phyloP scores from a whole-genome alignment of 2,888 invertebrate species.

The Odontocolon sp. region DNA sequence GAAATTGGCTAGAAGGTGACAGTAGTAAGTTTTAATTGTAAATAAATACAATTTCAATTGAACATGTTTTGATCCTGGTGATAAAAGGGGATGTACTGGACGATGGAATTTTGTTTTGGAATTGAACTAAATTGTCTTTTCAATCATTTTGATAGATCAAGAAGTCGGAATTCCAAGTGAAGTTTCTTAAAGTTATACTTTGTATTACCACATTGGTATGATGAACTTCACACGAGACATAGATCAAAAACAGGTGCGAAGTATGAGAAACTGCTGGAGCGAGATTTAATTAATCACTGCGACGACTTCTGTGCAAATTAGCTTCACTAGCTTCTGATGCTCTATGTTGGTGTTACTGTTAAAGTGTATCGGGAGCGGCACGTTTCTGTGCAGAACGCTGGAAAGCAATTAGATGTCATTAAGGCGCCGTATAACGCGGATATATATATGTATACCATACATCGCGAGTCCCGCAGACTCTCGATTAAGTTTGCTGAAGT shows the following conservation, averaged over 20 bases:
- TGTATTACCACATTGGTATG: too few relatives aligned
- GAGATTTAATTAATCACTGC: conserved; percentile 40
- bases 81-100: too few relatives aligned
- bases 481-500: conserved; percentile 78
- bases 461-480: conserved; percentile 60
- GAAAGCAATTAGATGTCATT: conserved; percentile 80
- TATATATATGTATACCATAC: conserved; percentile 16
- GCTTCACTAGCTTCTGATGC: conserved; percentile 12
- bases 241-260: conserved; percentile 2
- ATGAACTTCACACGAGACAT: not conserved
- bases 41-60: too few relatives aligned
- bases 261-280: conserved; percentile 4
- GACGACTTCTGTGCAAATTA: conserved; percentile 36
- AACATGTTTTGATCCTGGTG: too few relatives aligned
- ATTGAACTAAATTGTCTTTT: too few relatives aligned
- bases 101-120: too few relatives aligned
- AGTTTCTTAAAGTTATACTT: too few relatives aligned
- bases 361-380: conserved; percentile 70
- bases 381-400: conserved; percentile 75
- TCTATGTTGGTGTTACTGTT: conserved; percentile 17
- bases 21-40: too few relatives aligned
- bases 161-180: too few relatives aligned
- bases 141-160: too few relatives aligned
- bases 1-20: not conserved
- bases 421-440: conserved; percentile 65